Conservation (phyloP, 1,140 invertebrate species). For the Catajapyx aquilonaris region DNA sequence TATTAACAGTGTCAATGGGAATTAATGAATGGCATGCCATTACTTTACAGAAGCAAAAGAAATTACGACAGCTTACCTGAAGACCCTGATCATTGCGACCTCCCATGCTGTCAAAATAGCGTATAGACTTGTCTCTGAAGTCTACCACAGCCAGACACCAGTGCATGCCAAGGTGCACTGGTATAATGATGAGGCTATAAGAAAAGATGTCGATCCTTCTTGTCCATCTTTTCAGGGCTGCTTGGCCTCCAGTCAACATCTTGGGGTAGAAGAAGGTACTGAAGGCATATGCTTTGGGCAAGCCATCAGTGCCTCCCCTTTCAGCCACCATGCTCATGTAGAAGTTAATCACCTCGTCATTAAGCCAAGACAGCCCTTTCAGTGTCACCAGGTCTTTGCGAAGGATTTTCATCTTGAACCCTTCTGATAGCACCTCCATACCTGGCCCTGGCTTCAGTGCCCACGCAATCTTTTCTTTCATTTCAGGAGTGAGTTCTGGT, state of each 20-base stretch:
- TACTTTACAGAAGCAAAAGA: no score
- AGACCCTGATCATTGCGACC: conserved; percentile 52
- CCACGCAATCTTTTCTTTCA: conserved; percentile 22
- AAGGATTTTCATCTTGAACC: conserved; percentile 32
- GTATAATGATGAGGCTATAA: conserved; percentile 62
- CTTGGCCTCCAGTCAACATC: conserved; percentile 46
- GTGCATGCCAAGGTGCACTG: conserved; percentile 83
- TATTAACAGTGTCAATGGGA: no score
- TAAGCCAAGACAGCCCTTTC: conserved; percentile 69
- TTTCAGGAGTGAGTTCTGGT: no score
- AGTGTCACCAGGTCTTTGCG: conserved; percentile 61
- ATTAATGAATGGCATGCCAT: no score
- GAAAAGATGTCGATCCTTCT: conserved; percentile 75
- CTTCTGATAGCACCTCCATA: conserved; percentile 29
- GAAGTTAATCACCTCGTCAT: conserved; percentile 89
- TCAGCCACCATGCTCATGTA: conserved; percentile 72
- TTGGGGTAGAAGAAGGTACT: no score
- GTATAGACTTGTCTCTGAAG: conserved; percentile 48
- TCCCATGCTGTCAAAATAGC: conserved; percentile 88
- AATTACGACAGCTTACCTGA: no score
- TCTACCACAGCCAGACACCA: conserved; percentile 92
- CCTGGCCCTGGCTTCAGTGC: conserved; percentile 21
- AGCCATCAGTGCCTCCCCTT: conserved; percentile 34
- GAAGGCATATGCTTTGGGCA: no score
- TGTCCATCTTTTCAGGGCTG: conserved; percentile 65